Percentiles rank a stretch among this genome's conserved stretches.
Conservation (phyloP, 1,140 invertebrate genomes). For the Penaeus chinensis region DNA sequence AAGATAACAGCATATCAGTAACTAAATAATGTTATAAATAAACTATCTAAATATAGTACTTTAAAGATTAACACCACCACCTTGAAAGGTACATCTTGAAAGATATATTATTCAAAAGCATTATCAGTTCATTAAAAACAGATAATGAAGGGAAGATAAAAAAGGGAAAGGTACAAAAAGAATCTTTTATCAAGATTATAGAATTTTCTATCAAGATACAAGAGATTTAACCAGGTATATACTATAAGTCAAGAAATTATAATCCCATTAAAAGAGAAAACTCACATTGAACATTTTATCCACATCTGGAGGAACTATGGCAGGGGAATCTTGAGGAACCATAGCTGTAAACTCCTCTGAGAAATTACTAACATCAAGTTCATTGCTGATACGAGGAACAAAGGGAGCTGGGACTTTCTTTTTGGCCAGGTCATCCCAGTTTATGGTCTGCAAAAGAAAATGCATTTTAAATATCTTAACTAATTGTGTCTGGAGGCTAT, state of each 20-base stretch:
- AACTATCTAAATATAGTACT: too few relatives aligned
- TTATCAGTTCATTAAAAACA: not conserved
- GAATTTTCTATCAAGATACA: too few relatives aligned
- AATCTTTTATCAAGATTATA: too few relatives aligned
- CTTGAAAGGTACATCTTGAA: not conserved
- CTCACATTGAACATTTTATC: conserved; percentile 86
- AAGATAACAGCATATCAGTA: too few relatives aligned
- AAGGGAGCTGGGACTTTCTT: conserved; percentile 85
- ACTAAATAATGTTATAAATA: too few relatives aligned
- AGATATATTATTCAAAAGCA: not conserved
- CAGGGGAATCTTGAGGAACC: conserved; percentile 89
- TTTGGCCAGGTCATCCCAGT: conserved; percentile 81
- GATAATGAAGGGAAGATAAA: not conserved
- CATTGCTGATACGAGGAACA: conserved; percentile 82
- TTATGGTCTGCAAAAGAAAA: conserved; percentile 69
- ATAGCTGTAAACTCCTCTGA: conserved; percentile 95
- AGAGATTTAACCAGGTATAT: too few relatives aligned
- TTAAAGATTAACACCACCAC: too few relatives aligned
- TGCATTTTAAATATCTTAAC: not conserved
- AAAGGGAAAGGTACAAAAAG: not conserved
- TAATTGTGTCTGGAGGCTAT: not conserved
- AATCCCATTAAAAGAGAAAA: not conserved
- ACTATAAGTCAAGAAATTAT: not conserved
- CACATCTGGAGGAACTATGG: conserved; percentile 82
- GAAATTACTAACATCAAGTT: conserved; percentile 95